A percentile compares a stretch with the other conserved stretches of the same genome.
Evolutionary conservation across 2,113 vertebrate species (phyloP).

Genomic region (Mastomys natalensis): DNA sequence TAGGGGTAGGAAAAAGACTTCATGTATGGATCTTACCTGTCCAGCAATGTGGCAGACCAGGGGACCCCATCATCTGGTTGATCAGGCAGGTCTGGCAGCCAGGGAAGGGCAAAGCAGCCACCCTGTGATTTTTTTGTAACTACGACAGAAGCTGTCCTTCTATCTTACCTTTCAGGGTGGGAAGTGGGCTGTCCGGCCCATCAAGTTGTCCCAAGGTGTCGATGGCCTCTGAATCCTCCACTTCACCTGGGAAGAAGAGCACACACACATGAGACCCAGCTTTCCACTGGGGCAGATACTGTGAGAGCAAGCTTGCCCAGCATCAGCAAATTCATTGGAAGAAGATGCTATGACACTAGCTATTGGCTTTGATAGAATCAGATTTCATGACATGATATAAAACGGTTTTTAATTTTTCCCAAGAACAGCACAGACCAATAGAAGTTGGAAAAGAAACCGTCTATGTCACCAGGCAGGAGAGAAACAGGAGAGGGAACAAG

Average conservation of each 20-base stretch:
- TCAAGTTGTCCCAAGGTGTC: constrained; percentile 88
- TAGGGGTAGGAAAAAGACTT: not conserved
- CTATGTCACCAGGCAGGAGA: not conserved
- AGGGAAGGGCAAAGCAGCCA: rapidly evolving
- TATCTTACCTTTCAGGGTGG: constrained; percentile 90
- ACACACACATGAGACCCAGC: not conserved
- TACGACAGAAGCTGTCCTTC: not conserved
- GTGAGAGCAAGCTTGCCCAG: not conserved
- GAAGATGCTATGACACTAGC: rapidly evolving
- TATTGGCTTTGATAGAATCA: not conserved
- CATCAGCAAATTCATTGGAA: not conserved
- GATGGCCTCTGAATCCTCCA: constrained; percentile 85
- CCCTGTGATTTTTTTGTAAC: rapidly evolving
- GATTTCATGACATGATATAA: not conserved
- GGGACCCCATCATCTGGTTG: not conserved
- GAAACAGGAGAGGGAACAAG: rapidly evolving
- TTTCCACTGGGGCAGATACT: not conserved
- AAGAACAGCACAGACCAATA: not conserved
- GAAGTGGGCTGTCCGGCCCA: constrained; percentile 87
- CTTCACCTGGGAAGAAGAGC: constrained; percentile 84
- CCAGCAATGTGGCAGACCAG: not conserved
- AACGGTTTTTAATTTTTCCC: not conserved
- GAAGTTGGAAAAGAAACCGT: not conserved
- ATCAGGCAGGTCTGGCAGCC: no score
- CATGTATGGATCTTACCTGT: rapidly evolving